Percentiles rank a stretch among this genome's conserved stretches.
These are phyloP conservation scores for Ctenicera cuprea DNA, from an alignment of 2,888 invertebrate genomes.

Conservation along the genomic window DNA sequence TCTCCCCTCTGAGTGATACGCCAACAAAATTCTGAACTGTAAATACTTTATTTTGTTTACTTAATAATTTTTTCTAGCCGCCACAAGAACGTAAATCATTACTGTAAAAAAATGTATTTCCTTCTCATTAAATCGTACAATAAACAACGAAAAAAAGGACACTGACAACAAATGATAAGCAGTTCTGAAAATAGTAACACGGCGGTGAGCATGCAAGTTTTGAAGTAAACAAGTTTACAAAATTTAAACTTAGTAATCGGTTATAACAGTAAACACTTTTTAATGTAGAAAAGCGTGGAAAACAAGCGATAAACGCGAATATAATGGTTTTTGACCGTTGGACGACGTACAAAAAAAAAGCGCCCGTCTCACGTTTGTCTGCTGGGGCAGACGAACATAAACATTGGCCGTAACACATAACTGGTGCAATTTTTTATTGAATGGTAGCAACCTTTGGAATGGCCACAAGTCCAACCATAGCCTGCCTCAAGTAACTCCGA, in stretches of 20 bases:
- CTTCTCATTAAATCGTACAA: not conserved
- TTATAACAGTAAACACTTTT: constrained; percentile 19
- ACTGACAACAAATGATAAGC: not conserved
- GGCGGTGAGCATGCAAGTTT: not conserved
- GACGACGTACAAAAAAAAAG: constrained; percentile 32
- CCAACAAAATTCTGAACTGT: too few relatives aligned
- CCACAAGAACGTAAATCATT: too few relatives aligned
- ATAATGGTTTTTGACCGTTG: constrained; percentile 31
- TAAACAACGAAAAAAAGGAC: not conserved
- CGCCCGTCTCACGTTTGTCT: constrained; percentile 46
- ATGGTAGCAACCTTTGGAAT: constrained; percentile 53
- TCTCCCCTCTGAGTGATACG: too few relatives aligned
- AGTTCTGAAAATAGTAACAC: constrained; percentile 16
- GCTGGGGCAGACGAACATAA: constrained; percentile 36
- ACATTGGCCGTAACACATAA: constrained; percentile 38
- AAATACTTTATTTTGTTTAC: too few relatives aligned
- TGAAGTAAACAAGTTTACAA: constrained; percentile 24
- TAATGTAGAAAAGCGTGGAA: constrained; percentile 9
- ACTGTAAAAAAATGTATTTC: too few relatives aligned
- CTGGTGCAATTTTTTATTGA: constrained; percentile 48
- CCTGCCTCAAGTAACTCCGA: constrained; percentile 52
- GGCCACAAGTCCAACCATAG: constrained; percentile 53
- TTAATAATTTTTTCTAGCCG: too few relatives aligned
- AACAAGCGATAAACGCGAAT: constrained; percentile 21
- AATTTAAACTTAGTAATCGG: constrained; percentile 10